Percentiles rank a stretch among this genome's conserved stretches.
These are phyloP conservation scores for Chromoteleia sp. DNA, from an alignment of 2,888 invertebrate species.

Conservation along the genomic window DNA sequence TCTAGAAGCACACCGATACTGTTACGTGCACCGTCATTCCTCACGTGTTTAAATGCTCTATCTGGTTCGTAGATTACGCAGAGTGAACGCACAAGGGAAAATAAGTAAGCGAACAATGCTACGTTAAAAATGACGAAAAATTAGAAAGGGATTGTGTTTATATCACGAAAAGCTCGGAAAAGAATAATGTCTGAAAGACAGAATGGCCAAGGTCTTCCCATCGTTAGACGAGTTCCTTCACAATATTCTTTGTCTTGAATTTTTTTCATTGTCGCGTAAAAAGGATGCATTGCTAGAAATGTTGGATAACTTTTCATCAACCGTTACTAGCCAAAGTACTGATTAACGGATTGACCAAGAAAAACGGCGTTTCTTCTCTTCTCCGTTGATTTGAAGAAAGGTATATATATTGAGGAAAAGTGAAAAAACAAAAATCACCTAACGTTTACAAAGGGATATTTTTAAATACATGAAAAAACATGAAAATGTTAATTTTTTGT, in stretches of 20 bases:
- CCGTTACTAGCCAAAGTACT: slow-evolving; percentile 78
- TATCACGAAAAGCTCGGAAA: too few relatives aligned
- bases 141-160: too few relatives aligned
- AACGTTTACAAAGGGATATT: too few relatives aligned
- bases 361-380: slow-evolving; percentile 11
- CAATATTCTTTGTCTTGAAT: slow-evolving; percentile 70
- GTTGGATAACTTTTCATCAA: slow-evolving; percentile 78
- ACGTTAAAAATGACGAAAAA: slow-evolving; percentile 21
- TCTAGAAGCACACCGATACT: too few relatives aligned
- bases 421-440: too few relatives aligned
- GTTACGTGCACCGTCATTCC: too few relatives aligned
- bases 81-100: slow-evolving; percentile 55
- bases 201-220: slow-evolving; percentile 23
- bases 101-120: slow-evolving; percentile 61
- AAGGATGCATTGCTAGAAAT: slow-evolving; percentile 76
- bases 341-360: slow-evolving; percentile 74
- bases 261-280: slow-evolving; percentile 81
- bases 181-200: slow-evolving; percentile 26
- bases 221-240: slow-evolving; percentile 70
- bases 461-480: too few relatives aligned
- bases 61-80: too few relatives aligned
- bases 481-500: too few relatives aligned
- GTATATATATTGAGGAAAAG: too few relatives aligned
- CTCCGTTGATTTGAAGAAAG: not conserved
- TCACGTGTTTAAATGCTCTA: too few relatives aligned